Evolutionary conservation across 2,113 vertebrate genomes (phyloP).

Genomic region (Symphodus melops): DNA sequence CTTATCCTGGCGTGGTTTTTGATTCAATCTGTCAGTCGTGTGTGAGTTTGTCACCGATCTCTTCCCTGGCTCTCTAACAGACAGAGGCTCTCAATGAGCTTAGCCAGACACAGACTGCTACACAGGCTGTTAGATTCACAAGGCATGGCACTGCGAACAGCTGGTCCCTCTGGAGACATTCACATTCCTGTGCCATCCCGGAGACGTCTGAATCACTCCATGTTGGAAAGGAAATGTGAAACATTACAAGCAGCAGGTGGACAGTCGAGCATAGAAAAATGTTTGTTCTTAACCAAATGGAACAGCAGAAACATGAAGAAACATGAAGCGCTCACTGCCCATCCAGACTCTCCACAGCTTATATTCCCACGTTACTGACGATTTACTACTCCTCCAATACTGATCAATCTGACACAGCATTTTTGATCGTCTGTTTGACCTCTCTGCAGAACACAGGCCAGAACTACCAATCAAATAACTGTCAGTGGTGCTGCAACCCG

Average conservation of each 20-base stretch:
- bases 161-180: constrained; percentile 44
- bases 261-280: constrained; percentile 7
- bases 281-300: constrained; percentile 7
- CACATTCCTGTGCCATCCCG: constrained; percentile 45
- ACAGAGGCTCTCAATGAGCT: constrained; percentile 25
- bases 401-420: not conserved
- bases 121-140: constrained; percentile 54
- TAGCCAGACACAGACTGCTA: constrained; percentile 42
- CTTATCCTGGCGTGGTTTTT: not conserved
- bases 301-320: not conserved
- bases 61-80: constrained; percentile 5
- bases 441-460: too few species aligned
- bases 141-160: constrained; percentile 59
- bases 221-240: constrained; percentile 32
- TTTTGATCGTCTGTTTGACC: too few species aligned
- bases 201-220: constrained; percentile 54
- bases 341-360: not conserved
- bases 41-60: not conserved
- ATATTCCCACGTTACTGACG: constrained; percentile 18
- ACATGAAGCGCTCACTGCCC: not conserved
- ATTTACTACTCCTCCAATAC: not conserved
- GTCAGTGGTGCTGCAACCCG: too few species aligned
- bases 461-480: too few species aligned
- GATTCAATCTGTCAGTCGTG: constrained; percentile 32
- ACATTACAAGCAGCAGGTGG: constrained; percentile 63